Conservation (phyloP, 2,797 vertebrate genomes). For the Chanos chanos region DNA sequence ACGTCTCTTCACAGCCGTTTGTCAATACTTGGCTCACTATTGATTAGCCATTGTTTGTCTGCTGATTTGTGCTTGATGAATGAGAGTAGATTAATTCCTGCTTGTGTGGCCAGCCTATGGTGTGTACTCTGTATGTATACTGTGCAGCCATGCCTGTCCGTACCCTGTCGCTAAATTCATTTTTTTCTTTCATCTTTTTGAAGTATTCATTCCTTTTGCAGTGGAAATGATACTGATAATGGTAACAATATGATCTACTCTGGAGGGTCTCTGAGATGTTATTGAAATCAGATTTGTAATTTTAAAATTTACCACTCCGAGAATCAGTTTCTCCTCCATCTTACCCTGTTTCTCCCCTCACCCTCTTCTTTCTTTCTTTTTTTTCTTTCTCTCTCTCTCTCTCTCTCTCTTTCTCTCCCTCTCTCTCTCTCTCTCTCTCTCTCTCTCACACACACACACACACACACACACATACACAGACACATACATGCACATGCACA, state of each 20-base stretch:
- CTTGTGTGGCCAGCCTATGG: not conserved
- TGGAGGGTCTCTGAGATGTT: too few species aligned
- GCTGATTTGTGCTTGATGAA: conserved; percentile 37
- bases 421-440: not conserved
- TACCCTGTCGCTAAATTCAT: not conserved
- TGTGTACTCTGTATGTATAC: conserved; percentile 15
- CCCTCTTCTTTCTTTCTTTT: not conserved
- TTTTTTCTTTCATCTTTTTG: not conserved
- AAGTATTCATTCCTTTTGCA: too few species aligned
- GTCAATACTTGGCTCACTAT: conserved; percentile 32
- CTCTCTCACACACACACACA: not conserved
- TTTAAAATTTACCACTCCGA: too few species aligned
- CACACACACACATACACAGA: not conserved
- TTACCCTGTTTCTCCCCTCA: not conserved
- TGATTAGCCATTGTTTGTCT: conserved; percentile 44
- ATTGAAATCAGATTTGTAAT: too few species aligned
- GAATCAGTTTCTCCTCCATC: not conserved
- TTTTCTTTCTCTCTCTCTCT: not conserved
- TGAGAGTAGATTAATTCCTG: conserved; percentile 25
- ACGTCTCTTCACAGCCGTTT: conserved; percentile 28
- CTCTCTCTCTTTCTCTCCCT: not conserved
- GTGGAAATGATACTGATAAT: too few species aligned
- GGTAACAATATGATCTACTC: too few species aligned
- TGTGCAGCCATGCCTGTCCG: not conserved
- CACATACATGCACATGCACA: not conserved